A percentile compares a stretch with the other conserved stretches of the same genome.
Evolutionary conservation across 2,888 invertebrate species (phyloP).

Genomic region (Anodontia alba): DNA sequence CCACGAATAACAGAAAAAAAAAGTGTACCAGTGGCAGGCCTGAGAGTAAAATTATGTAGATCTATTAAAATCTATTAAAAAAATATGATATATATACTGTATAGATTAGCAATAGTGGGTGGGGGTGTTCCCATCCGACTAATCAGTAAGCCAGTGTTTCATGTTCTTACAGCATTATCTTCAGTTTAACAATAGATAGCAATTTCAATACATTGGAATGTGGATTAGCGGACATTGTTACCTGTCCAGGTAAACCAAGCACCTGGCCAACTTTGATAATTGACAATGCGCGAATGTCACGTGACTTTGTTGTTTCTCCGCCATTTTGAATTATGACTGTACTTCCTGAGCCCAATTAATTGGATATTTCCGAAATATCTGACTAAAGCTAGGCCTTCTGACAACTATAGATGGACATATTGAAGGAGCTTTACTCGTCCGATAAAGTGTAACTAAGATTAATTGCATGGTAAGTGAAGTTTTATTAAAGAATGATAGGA

Average conservation of each 20-base stretch:
- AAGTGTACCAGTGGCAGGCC: too few species aligned
- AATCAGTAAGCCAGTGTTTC: too few species aligned
- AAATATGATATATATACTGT: too few species aligned
- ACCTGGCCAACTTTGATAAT: slow-evolving; percentile 38
- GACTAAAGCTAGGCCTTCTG: not conserved
- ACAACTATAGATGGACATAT: not conserved
- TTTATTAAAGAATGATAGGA: slow-evolving; percentile 48
- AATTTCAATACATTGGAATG: too few species aligned
- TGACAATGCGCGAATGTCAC: slow-evolving; percentile 41
- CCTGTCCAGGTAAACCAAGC: slow-evolving; percentile 57
- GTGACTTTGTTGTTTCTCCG: slow-evolving; percentile 67
- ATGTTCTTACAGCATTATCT: too few species aligned
- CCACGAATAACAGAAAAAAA: too few species aligned
- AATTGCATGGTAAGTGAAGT: slow-evolving; percentile 50
- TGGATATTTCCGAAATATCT: not conserved
- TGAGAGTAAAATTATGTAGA: too few species aligned
- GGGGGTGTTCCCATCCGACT: too few species aligned
- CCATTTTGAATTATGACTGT: slow-evolving; percentile 70
- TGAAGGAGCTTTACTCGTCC: not conserved
- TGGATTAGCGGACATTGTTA: slow-evolving; percentile 14
- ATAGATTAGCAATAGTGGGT: too few species aligned
- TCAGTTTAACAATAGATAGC: too few species aligned
- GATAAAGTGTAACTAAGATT: not conserved
- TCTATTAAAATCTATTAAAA: too few species aligned
- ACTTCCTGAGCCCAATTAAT: slow-evolving; percentile 63